These are phyloP conservation scores for Rhinogobio ventralis DNA, from an alignment of 2,797 vertebrate genomes.

Conservation along the genomic window DNA sequence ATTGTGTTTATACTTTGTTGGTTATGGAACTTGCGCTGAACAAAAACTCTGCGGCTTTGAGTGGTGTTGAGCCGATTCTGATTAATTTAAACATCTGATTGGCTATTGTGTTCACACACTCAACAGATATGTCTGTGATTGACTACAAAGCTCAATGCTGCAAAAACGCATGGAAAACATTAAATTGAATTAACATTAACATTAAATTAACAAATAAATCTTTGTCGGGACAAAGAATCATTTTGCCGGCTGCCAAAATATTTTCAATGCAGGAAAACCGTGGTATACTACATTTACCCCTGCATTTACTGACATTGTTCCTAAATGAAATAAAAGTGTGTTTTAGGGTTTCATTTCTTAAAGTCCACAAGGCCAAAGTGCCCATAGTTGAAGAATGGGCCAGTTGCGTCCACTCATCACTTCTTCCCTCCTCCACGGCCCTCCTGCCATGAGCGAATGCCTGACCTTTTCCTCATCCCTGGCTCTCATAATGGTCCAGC, in stretches of 20 bases:
- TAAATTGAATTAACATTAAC: too few species aligned
- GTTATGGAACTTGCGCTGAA: not conserved
- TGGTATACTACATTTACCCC: not conserved
- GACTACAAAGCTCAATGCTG: not conserved
- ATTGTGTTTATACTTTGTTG: not conserved
- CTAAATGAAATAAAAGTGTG: not conserved
- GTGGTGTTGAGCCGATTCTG: not conserved
- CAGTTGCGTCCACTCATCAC: slow-evolving; percentile 6
- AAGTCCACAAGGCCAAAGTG: not conserved
- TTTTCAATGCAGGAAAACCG: not conserved
- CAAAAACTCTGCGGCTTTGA: not conserved
- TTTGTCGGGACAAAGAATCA: not conserved
- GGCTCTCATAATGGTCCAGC: slow-evolving; percentile 16
- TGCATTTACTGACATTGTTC: not conserved
- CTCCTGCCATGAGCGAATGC: slow-evolving; percentile 1
- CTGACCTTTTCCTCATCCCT: slow-evolving; percentile 49
- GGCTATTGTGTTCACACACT: not conserved
- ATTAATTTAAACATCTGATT: not conserved
- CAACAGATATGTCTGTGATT: not conserved
- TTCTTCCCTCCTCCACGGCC: not conserved
- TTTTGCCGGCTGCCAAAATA: not conserved
- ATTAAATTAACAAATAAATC: not conserved
- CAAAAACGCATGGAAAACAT: not conserved
- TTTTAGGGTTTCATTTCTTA: not conserved
- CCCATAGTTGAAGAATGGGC: not conserved